A percentile compares a stretch with the other conserved stretches of the same genome.
Conservation (phyloP, 2,113 vertebrate genomes). For the Hyperopisus bebe region DNA sequence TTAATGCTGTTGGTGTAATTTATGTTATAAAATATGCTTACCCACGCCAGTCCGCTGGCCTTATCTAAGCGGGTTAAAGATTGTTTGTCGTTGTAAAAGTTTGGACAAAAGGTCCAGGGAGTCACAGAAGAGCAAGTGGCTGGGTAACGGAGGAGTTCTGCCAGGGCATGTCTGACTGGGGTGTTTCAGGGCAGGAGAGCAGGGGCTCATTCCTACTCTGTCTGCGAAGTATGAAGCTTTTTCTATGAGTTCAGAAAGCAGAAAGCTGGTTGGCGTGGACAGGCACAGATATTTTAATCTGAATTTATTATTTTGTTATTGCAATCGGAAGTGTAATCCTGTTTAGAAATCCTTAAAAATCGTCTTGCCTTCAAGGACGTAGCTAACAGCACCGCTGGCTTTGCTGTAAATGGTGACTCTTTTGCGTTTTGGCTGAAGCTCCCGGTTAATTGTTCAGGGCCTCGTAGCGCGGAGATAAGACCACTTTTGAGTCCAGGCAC, state of each 20-base stretch:
- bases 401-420: not conserved
- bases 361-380: no score
- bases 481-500: not conserved
- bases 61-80: not conserved
- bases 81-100: not conserved
- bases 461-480: not conserved
- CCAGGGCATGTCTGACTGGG: not conserved
- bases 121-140: not conserved
- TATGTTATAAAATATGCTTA: not conserved
- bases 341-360: not conserved
- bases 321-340: not conserved
- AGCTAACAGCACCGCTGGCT: not conserved
- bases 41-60: not conserved
- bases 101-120: not conserved
- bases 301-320: not conserved
- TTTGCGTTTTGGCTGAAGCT: not conserved
- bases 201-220: not conserved
- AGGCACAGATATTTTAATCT: not conserved
- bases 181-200: not conserved
- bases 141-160: not conserved
- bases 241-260: not conserved
- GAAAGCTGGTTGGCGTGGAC: not conserved
- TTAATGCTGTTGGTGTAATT: not conserved
- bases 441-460: not conserved
- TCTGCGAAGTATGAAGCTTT: not conserved